Evolutionary conservation across 2,888 invertebrate species (phyloP).

Genomic region (Uloborus plumipes): DNA sequence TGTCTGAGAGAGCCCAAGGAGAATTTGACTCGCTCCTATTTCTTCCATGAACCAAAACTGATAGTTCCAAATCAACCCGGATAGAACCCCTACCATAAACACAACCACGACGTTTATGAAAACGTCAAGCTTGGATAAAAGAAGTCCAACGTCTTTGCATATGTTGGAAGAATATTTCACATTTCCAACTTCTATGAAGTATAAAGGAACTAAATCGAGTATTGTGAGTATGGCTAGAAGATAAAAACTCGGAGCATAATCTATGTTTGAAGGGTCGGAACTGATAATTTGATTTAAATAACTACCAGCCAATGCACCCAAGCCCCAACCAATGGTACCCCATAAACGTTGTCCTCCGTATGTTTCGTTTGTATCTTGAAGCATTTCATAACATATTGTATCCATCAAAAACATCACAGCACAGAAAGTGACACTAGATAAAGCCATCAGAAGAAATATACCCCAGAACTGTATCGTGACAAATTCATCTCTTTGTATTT

Average conservation of each 20-base stretch:
- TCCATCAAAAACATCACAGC: slow-evolving; percentile 89
- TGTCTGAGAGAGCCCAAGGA: slow-evolving; percentile 63
- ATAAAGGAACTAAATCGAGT: slow-evolving; percentile 43
- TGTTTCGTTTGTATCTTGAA: slow-evolving; percentile 81
- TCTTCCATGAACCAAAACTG: slow-evolving; percentile 66
- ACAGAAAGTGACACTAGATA: slow-evolving; percentile 87
- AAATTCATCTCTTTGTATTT: slow-evolving; percentile 25
- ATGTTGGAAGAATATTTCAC: slow-evolving; percentile 51
- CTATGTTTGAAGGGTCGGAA: background rate
- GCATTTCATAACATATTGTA: slow-evolving; percentile 86
- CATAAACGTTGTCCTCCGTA: slow-evolving; percentile 90
- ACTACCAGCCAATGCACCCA: slow-evolving; percentile 82
- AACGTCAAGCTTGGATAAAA: slow-evolving; percentile 14
- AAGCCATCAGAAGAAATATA: slow-evolving; percentile 81
- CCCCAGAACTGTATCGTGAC: slow-evolving; percentile 78
- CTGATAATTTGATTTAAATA: slow-evolving; percentile 79
- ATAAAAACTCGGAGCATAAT: slow-evolving; percentile 61
- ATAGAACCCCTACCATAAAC: slow-evolving; percentile 42
- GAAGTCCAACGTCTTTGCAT: slow-evolving; percentile 37
- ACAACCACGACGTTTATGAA: slow-evolving; percentile 24
- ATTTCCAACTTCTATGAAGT: slow-evolving; percentile 25
- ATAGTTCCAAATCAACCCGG: slow-evolving; percentile 66
- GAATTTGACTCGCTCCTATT: slow-evolving; percentile 49
- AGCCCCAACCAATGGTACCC: slow-evolving; percentile 90
- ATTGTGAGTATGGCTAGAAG: slow-evolving; percentile 27